Evolutionary conservation across 1,140 invertebrate species (phyloP), one percentile per base, ranked within the genome.

Genomic region (Popillia japonica): DNA sequence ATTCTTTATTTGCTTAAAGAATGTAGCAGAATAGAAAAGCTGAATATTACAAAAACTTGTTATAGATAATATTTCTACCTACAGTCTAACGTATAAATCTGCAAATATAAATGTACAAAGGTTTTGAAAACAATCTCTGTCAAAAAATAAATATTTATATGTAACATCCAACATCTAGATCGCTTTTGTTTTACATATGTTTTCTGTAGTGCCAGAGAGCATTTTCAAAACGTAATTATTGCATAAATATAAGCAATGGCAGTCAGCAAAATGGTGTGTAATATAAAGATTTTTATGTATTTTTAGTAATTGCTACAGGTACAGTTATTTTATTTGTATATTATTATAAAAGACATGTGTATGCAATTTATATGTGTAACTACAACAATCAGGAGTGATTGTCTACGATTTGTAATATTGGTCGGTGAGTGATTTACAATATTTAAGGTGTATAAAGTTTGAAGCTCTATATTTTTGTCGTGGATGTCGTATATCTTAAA

Each of bases 241-340:
- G 61, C 61, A 11, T 27, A 34, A 27, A 14, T 20, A 17, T 64
- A 64, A 17, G 27, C 22, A 68, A 68, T 68, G 61, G 61, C 61
- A 68, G 61, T 68, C 22, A 68, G 61, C 20, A 68, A 68, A 68
- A 68, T 68, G 61, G 61, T 68, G 20, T 68, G 61, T 68, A 6
- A 34, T 68, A 68, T 11, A 68, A 11, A 68, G 22, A 68, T 68
- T 7, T 68, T 68, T 7, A 22, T 3, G 27, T 68, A 10, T 64
- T 20, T 48, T 48, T n/a, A 55, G 6, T 55, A 55, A 23, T 22
- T 34, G 17, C 27, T 68, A 68, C 22, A 27, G 6, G 20, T 14
- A 22, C 27, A 68, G 22, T 27, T 23, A 68, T 68, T 68, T 22
- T 68, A 68, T 68, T 27, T 27, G 27, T 68, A 68, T 68, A 68